phyloP scores from a whole-genome alignment of 2,113 vertebrate species.

The Larimichthys polyactis region DNA sequence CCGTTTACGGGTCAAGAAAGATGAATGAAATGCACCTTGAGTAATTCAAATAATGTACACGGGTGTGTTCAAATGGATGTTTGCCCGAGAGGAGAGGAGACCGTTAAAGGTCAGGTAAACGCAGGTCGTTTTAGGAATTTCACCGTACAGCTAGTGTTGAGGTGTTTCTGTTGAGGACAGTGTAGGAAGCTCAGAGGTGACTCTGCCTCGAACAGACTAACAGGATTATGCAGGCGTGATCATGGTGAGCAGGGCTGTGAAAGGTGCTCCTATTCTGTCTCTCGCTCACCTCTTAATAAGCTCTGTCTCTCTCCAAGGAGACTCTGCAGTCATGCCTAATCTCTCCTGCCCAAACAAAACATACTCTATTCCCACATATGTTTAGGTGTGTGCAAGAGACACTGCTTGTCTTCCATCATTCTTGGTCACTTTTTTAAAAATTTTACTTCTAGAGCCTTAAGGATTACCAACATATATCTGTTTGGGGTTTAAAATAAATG shows the following conservation, averaged over 20 bases:
- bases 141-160: slow-evolving; percentile 13
- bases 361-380: slow-evolving; percentile 23
- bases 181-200: slow-evolving; percentile 40
- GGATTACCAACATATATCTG: slow-evolving; percentile 23
- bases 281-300: slow-evolving; percentile 42
- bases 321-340: slow-evolving; percentile 52
- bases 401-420: slow-evolving; percentile 7
- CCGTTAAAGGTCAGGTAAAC: slow-evolving; percentile 10
- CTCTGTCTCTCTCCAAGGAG: slow-evolving; percentile 45
- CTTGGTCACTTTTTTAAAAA: slow-evolving; percentile 1
- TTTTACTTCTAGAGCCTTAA: neutral
- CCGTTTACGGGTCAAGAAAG: slow-evolving; percentile 29
- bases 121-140: slow-evolving; percentile 12
- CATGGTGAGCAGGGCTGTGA: slow-evolving; percentile 36
- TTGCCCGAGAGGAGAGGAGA: neutral
- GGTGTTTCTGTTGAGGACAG: slow-evolving; percentile 9
- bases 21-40: slow-evolving; percentile 33
- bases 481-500: neutral
- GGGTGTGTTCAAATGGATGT: slow-evolving; percentile 17
- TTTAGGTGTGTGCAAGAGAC: slow-evolving; percentile 8
- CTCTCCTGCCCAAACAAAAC: slow-evolving; percentile 57
- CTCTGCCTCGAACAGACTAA: slow-evolving; percentile 52
- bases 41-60: slow-evolving; percentile 26
- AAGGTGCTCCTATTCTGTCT: slow-evolving; percentile 47
- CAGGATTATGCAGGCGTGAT: slow-evolving; percentile 66